Base-by-base conservation (phyloP, 2,888 invertebrate species). In the Idaea straminata region DNA sequence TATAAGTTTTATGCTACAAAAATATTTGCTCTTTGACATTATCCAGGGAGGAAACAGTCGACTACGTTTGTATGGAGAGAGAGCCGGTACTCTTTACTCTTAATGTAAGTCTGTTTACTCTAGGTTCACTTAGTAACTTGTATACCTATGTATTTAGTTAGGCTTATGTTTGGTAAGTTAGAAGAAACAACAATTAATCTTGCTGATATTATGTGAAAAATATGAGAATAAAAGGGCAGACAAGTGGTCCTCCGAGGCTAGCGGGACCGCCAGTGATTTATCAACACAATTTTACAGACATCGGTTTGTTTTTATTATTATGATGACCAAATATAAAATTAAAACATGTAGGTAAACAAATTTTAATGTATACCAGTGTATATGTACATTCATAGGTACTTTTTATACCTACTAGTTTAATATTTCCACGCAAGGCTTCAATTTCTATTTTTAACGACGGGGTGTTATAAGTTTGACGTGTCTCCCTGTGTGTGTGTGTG, bases 261-360 rank as follows among this genome's bases (percentile, higher is more conserved):
- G 62, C 68, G 68, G 68, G 69, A 74, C 64, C 66, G 36, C 59
- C 64, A 36, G 71, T 83, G 83, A 83, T 83, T 83, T 83, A 84
- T 83, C 76, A 76, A 75, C 70, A 69, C 63, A 79, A 73, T 74
- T 76, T 69, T 47, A 47, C 13, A 59, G 68, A 69, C 64, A 60
- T 65, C 63, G 64, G 72, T 64, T 70, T 72, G 70, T 75, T 79
- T 81, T 80, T 80, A 78, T 81, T 80, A 77, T 79, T 77, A 75
- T 72, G 71, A 73, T 25, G 25, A 25, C 67, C 73, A 63, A 66
- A 74, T 72, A 77, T 77, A 75, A 80, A 75, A 76, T 75, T 76
- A 76, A 76, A 73, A 76, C 74, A 72, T 74, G 69, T 73, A 72
- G 76, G 74, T 69, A 77, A 77, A 74, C 74, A 68, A 74, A 71